Conservation (phyloP, 1,140 invertebrate genomes). For the Leucophenga varia region DNA sequence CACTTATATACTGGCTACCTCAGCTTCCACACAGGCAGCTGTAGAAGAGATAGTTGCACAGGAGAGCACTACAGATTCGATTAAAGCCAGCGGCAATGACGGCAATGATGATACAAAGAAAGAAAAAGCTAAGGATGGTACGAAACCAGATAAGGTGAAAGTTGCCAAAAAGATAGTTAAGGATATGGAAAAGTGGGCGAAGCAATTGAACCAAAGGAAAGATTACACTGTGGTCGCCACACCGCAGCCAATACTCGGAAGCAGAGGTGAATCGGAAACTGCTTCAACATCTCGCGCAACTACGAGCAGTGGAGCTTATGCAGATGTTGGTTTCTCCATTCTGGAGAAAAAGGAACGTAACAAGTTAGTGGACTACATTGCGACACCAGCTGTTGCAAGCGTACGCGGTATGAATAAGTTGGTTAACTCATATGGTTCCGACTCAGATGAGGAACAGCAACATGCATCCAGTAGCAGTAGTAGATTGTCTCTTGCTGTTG, state of each 20-base stretch:
- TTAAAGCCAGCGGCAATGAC: conserved; percentile 37
- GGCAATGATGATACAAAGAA: conserved; percentile 60
- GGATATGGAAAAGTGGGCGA: conserved; percentile 95
- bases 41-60: conserved; percentile 32
- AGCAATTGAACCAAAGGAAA: conserved; percentile 96
- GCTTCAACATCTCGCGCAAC: conserved; percentile 39
- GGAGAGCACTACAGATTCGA: conserved; percentile 21
- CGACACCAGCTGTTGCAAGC: not conserved
- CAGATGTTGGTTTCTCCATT: conserved; percentile 89
- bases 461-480: conserved; percentile 62
- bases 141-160: conserved; percentile 82
- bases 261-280: conserved; percentile 17
- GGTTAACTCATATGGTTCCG: conserved; percentile 74
- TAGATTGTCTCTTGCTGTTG: no score
- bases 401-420: conserved; percentile 53
- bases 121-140: conserved; percentile 46
- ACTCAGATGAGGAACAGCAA: conserved; percentile 50
- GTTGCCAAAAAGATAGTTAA: conserved; percentile 98
- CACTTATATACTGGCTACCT: conserved; percentile 77
- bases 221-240: conserved; percentile 62
- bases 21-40: conserved; percentile 58
- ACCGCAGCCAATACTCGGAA: conserved; percentile 32
- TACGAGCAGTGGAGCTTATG: conserved; percentile 64
- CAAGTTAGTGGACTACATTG: conserved; percentile 27
- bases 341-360: conserved; percentile 65